Evolutionary conservation across 2,888 invertebrate genomes (phyloP), one percentile per base, ranked within the genome.

Genomic region (Auanema freiburgensis): DNA sequence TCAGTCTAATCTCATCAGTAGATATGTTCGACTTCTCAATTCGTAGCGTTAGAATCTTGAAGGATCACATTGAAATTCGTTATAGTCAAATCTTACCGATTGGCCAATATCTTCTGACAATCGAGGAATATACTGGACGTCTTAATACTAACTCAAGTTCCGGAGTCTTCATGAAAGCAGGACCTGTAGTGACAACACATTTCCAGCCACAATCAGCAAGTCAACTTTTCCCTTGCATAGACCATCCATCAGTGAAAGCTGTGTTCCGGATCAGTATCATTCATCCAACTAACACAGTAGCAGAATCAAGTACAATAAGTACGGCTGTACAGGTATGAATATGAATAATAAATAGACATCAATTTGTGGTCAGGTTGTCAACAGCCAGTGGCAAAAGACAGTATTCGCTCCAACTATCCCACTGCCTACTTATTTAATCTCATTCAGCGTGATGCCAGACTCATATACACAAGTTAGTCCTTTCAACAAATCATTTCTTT

Each of bases 401-500:
- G 65, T 72, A 16, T 76, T 76, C 68, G 64, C 71, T 1, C 57
- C 69, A 16, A 74, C 76, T 10, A 74, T 74, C 8, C 57, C 57
- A 6, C 65, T 76, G 55, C 76, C 76, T 8, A 59, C 76, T 0
- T 76, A 76, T 65, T 54, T 76, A 3, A 52, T 74, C 11, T 69
- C 76, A 4, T 74, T 76, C 53, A 71, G 72, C 6, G 64, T 76
- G 0, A 67, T 73, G 66, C 72, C 74, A 12, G 70, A 76, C 41
- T 50, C 68, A 10, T 59, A 67, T 52, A 49, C 69, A 53, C 72
- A 74, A 66, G 76, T 76, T 8, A 33, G 33, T 33, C 33, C 33
- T 33, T 33, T 33, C 8, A 3, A 33, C 33, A 33, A 33, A 46
- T 46, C 8, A 18, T 18, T 46, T 21, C 21, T 46, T 46, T 3